Evolutionary conservation across 2,888 invertebrate genomes (phyloP), one percentile per base, ranked within the genome.

Genomic region (Drosophila fulvimacula): DNA sequence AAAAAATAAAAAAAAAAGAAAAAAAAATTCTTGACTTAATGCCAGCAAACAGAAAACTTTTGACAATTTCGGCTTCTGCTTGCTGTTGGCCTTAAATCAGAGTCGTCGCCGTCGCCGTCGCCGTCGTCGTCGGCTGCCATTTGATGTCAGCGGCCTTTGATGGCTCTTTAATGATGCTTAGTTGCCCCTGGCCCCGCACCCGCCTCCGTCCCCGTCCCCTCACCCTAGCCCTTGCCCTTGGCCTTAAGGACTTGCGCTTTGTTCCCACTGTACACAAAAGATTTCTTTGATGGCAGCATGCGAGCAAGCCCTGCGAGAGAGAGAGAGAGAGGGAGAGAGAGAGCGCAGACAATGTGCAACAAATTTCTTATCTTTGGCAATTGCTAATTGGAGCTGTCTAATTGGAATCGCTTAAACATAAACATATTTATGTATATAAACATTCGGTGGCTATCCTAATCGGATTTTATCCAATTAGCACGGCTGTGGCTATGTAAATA

Each of bases 11-110:
- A n/a, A n/a, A n/a, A n/a, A n/a, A n/a, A n/a, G n/a, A n/a, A n/a
- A n/a, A n/a, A n/a, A n/a, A n/a, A n/a, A n/a, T n/a, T 3, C 19
- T 73, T 79, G 82, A 82, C 82, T 83, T 82, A 81, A 82, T 82
- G 61, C 80, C 56, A 36, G 56, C 42, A 56, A 46, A 30, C 27
- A 46, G 46, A 27, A 57, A 75, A 58, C 57, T 59, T 60, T 60
- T 69, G 72, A 67, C 69, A 79, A 63, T 63, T 60, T 76, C 39
- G 48, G 9, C 5, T 36, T 6, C n/a, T n/a, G 27, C 6, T 42
- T 42, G 5, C 17, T 27, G 11, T 48, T 44, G 42, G 44, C 53
- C 69, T 51, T 61, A 64, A 70, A 73, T 64, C 69, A 64, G 69
- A 38, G 36, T 21, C 42, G 42, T 42, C 30, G 17, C 27, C 15